phyloP scores from a whole-genome alignment of 2,888 invertebrate species.

The Maniola hyperantus region DNA sequence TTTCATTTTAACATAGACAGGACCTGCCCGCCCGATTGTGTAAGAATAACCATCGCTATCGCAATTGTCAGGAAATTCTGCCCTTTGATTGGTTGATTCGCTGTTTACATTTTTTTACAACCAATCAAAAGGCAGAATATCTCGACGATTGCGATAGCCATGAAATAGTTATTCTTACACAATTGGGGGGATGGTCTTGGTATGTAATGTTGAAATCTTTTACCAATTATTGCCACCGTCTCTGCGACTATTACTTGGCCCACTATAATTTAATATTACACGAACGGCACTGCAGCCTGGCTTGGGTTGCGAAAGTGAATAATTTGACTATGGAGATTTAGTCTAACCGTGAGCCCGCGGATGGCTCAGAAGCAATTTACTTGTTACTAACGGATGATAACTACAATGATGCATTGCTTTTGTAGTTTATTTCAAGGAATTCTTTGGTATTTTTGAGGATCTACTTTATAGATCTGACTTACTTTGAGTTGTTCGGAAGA shows the following conservation, averaged over 20 bases:
- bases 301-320: slow-evolving; percentile 77
- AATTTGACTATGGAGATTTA: slow-evolving; percentile 77
- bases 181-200: no score
- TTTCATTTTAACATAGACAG: no score
- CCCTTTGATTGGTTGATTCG: no score
- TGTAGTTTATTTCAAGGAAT: neutral
- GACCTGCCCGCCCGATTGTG: no score
- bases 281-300: slow-evolving; percentile 63
- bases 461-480: neutral
- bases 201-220: neutral
- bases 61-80: no score
- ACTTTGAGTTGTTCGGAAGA: no score
- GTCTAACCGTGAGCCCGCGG: slow-evolving; percentile 51
- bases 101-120: no score
- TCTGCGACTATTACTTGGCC: slow-evolving; percentile 50
- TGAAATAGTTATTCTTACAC: no score
- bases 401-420: slow-evolving; percentile 41
- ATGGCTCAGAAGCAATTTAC: slow-evolving; percentile 67
- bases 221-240: neutral
- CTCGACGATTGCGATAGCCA: no score
- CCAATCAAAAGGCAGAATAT: no score
- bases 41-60: no score
- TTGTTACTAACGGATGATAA: slow-evolving; percentile 62
- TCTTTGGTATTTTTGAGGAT: neutral
- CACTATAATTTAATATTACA: slow-evolving; percentile 81